Conservation (phyloP, 2,113 vertebrate species). For the Rhynchomys soricoides region DNA sequence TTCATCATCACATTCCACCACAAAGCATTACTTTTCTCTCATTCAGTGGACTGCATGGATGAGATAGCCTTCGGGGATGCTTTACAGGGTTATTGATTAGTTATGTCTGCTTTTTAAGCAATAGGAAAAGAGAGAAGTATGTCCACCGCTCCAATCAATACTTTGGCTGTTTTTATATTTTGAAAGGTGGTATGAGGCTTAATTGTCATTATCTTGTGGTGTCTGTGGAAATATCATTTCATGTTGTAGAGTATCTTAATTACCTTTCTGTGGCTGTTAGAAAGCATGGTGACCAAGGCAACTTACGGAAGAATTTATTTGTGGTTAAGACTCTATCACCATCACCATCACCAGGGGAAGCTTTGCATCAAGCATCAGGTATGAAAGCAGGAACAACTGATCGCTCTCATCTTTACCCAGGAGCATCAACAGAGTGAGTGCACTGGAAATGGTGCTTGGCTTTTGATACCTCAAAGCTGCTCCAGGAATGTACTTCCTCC, state of each 20-base stretch:
- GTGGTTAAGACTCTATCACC: not conserved
- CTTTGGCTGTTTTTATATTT: conserved; percentile 16
- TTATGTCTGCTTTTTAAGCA: conserved; percentile 57
- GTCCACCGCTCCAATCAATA: conserved; percentile 29
- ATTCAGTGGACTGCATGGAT: conserved; percentile 12
- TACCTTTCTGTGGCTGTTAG: not conserved
- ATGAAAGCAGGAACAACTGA: not conserved
- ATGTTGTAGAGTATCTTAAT: not conserved
- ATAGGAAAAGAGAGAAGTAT: conserved; percentile 52
- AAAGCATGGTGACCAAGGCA: not conserved
- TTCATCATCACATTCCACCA: not conserved
- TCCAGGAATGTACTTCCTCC: not conserved
- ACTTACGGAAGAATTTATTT: not conserved
- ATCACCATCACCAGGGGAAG: not conserved
- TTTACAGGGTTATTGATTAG: conserved; percentile 56
- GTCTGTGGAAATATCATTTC: not conserved
- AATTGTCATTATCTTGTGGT: not conserved
- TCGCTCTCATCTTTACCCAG: too few species aligned
- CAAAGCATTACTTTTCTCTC: conserved; percentile 56
- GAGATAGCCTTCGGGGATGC: conserved; percentile 38
- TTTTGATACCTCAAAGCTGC: not conserved
- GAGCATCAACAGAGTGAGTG: not conserved
- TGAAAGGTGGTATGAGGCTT: conserved; percentile 27
- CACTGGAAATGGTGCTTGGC: not conserved
- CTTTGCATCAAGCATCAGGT: not conserved